Evolutionary conservation across 2,888 invertebrate species (phyloP), one percentile per base, ranked within the genome.

Genomic region (Horisme vitalbata): DNA sequence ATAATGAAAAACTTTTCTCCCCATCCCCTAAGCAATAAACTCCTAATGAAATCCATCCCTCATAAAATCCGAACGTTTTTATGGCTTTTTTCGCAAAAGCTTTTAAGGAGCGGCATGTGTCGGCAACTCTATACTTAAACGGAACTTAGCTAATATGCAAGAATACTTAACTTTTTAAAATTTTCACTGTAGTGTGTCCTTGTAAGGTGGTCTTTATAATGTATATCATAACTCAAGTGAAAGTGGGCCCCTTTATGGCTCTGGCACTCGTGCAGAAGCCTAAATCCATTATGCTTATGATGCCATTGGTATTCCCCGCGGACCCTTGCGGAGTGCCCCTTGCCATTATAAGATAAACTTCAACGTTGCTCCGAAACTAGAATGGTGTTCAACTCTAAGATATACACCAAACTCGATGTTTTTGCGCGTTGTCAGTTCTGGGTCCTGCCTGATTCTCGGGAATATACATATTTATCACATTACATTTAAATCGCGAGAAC

Each of bases 281-380:
- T 68, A 71, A 64, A 65, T 63, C 68, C 75, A 76, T 79, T 75
- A 75, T 68, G 71, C 65, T 75, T 76, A 71, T 71, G 66, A 65
- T 59, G 67, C 65, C 72, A 80, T 80, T 81, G 74, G 63, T 75
- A 80, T 81, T 79, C 81, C 64, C 65, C 38, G 48, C 63, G 61
- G 71, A 55, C 61, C 54, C 64, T 56, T 65, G 70, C 56, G 55
- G 59, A 72, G 65, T 71, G 67, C 65, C 61, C 60, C 59, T 49
- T 47, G 49, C 62, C 62, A 63, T 68, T 69, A 64, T 55, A 61
- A 63, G 59, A 66, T 62, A 65, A 69, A 62, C 44, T 32, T 44
- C 30, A 21, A 28, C 24, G 13, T 14, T 7, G 6, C 41, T 41
- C 26, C 5, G 21, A 18, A 35, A 31, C 36, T 33, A 27, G 4